Percentiles rank a stretch among this genome's conserved stretches.
These are phyloP conservation scores for Eristalinus aeneus DNA, from an alignment of 2,888 invertebrate genomes.

Conservation along the genomic window DNA sequence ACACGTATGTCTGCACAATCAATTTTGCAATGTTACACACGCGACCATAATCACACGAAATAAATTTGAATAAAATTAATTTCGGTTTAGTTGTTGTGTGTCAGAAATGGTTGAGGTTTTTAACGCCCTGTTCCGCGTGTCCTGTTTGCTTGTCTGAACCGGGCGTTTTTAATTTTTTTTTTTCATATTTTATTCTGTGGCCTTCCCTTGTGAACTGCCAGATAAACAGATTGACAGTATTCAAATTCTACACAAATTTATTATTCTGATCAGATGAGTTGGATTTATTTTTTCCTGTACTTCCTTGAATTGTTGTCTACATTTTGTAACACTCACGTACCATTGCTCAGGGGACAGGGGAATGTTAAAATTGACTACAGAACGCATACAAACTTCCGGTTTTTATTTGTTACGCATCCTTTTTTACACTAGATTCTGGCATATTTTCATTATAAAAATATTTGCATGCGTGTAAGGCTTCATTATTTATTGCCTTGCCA, in stretches of 20 bases:
- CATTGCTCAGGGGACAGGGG: not conserved
- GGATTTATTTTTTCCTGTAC: not conserved
- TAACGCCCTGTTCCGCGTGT: constrained; percentile 9
- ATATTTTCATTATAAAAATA: not conserved
- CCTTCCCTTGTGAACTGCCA: constrained; percentile 29
- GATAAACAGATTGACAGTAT: constrained; percentile 28
- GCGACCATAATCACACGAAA: constrained; percentile 62
- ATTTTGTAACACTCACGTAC: not conserved
- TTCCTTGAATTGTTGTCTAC: not conserved
- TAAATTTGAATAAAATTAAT: constrained; percentile 72
- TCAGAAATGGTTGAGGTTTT: constrained; percentile 60
- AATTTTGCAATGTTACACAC: constrained; percentile 57
- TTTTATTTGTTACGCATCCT: not conserved
- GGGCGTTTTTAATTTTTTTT: not conserved
- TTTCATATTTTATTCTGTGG: too few relatives aligned
- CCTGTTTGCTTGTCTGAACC: not conserved
- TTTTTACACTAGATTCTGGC: not conserved
- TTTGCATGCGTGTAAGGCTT: constrained; percentile 1
- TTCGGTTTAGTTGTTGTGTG: constrained; percentile 70
- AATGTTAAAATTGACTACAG: constrained; percentile 7
- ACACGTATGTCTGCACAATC: constrained; percentile 48
- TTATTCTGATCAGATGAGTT: constrained; percentile 11
- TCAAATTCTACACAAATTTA: constrained; percentile 16
- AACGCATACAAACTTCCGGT: not conserved
- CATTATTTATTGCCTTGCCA: constrained; percentile 32